Percentiles rank a stretch among this genome's conserved stretches.
Evolutionary conservation across 2,888 invertebrate species (phyloP).

Genomic region (Platycheirus rosarum): DNA sequence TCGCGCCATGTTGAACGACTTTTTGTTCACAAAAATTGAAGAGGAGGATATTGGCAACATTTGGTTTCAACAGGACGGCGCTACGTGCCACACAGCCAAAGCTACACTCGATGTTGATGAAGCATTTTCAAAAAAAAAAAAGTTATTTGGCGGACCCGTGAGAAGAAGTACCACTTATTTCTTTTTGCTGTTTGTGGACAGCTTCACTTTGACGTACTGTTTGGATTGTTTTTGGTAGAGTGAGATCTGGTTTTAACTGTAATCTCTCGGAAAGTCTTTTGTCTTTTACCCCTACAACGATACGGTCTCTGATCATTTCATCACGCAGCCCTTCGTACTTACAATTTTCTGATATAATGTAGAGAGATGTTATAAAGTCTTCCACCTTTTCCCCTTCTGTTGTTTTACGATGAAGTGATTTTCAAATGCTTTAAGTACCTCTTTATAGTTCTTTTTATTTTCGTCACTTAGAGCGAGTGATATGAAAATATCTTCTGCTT

Average conservation of each 20-base stretch:
- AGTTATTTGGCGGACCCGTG: too few relatives aligned
- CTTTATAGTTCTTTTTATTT: slow-evolving; percentile 22
- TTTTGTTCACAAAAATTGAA: too few relatives aligned
- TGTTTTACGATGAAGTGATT: slow-evolving; percentile 37
- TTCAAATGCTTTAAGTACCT: slow-evolving; percentile 23
- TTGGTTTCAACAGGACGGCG: too few relatives aligned
- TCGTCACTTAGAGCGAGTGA: slow-evolving; percentile 8
- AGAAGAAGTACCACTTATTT: not conserved
- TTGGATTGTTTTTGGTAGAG: slow-evolving; percentile 16
- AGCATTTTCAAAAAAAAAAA: too few relatives aligned
- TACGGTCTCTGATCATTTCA: slow-evolving; percentile 35
- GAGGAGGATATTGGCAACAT: too few relatives aligned
- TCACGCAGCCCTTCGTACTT: slow-evolving; percentile 23
- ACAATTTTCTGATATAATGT: slow-evolving; percentile 23
- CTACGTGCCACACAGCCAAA: too few relatives aligned
- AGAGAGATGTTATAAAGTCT: slow-evolving; percentile 29
- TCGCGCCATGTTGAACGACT: too few relatives aligned
- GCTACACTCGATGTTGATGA: too few relatives aligned
- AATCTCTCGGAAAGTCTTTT: slow-evolving; percentile 9
- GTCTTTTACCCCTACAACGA: slow-evolving; percentile 9
- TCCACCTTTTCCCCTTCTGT: slow-evolving; percentile 23
- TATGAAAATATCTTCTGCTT: slow-evolving; percentile 25
- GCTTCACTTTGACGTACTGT: slow-evolving; percentile 26
- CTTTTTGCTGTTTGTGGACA: slow-evolving; percentile 22
- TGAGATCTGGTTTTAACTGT: slow-evolving; percentile 14